These are phyloP conservation scores for Cyrtodaria siliqua DNA, from an alignment of 2,888 invertebrate species.

Conservation along the genomic window DNA sequence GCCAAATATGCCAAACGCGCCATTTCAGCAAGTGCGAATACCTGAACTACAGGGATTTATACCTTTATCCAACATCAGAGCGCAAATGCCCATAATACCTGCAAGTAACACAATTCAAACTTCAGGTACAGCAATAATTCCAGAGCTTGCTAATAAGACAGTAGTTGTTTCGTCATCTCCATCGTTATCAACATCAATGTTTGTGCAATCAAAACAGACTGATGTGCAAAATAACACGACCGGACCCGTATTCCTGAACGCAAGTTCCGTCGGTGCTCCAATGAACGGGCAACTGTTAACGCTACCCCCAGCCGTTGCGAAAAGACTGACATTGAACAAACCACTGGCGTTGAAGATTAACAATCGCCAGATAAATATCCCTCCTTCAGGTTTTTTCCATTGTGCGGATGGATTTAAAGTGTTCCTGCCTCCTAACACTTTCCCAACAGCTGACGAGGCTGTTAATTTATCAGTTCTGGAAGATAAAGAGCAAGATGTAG, in stretches of 20 bases:
- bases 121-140: not conserved
- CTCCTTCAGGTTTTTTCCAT: slow-evolving; percentile 79
- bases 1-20: slow-evolving; percentile 5
- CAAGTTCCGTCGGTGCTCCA: slow-evolving; percentile 50
- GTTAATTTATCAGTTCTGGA: too few relatives aligned
- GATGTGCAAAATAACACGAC: slow-evolving; percentile 3
- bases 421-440: slow-evolving; percentile 80
- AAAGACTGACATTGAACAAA: slow-evolving; percentile 74
- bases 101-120: not conserved
- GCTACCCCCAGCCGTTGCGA: slow-evolving; percentile 76
- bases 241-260: slow-evolving; percentile 50
- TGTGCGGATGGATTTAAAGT: slow-evolving; percentile 78
- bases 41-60: not conserved
- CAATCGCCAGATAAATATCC: slow-evolving; percentile 77
- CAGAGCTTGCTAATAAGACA: not conserved
- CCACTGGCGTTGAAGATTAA: slow-evolving; percentile 80
- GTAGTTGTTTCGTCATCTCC: slow-evolving; percentile 1
- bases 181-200: slow-evolving; percentile 7
- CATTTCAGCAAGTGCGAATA: not conserved
- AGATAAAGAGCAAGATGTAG: too few relatives aligned
- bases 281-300: slow-evolving; percentile 78
- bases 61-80: not conserved
- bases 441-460: slow-evolving; percentile 69
- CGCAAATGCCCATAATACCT: not conserved
- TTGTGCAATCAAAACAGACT: not conserved